Percentiles rank a stretch among this genome's conserved stretches.
Evolutionary conservation across 2,888 invertebrate genomes (phyloP).

Genomic region (Choristoneura rosaceana): DNA sequence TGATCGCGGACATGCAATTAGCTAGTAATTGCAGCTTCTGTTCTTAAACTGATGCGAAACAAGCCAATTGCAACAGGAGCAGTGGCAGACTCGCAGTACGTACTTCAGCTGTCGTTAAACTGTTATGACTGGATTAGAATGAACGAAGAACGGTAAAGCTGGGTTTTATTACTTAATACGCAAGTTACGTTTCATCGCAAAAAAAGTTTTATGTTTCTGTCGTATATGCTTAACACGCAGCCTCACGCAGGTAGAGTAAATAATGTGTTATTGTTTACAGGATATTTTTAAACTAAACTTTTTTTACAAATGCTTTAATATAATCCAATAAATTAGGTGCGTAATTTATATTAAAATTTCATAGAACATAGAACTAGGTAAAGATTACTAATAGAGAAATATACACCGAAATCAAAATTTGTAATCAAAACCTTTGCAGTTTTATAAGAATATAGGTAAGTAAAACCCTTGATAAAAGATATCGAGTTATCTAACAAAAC

Average conservation of each 20-base stretch:
- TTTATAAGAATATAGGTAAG: too few relatives aligned
- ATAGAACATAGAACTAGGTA: too few relatives aligned
- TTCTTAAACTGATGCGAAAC: conserved; percentile 13
- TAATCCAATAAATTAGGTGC: too few relatives aligned
- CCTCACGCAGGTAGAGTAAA: too few relatives aligned
- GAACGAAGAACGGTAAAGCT: neutral
- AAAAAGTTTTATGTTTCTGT: neutral
- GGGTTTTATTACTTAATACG: neutral
- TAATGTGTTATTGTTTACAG: too few relatives aligned
- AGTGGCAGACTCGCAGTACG: neutral
- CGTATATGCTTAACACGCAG: too few relatives aligned
- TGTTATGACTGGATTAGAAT: conserved; percentile 7
- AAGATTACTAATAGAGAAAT: too few relatives aligned
- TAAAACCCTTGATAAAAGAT: neutral
- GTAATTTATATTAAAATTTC: too few relatives aligned
- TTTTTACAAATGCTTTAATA: too few relatives aligned
- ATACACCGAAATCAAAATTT: too few relatives aligned
- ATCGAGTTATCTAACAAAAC: neutral
- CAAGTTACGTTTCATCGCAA: neutral
- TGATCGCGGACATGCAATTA: conserved; percentile 17
- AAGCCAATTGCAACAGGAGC: neutral
- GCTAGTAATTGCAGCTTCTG: conserved; percentile 26
- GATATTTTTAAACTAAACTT: too few relatives aligned
- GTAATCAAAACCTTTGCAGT: too few relatives aligned
- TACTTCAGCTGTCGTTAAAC: conserved; percentile 1